Conservation (phyloP, 1,140 invertebrate species). For the Xylocopa sonorina region DNA sequence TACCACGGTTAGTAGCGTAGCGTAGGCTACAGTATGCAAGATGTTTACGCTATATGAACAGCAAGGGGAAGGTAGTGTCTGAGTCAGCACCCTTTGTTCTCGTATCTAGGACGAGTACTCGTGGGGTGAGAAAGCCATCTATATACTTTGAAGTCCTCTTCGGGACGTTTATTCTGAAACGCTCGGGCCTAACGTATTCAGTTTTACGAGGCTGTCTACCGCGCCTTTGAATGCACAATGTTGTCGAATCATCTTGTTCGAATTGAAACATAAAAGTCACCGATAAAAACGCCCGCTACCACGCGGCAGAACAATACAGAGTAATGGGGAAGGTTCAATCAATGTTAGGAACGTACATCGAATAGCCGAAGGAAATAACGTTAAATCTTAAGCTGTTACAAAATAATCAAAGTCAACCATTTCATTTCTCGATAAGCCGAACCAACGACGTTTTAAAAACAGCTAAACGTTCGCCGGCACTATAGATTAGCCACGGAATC, state of each 20-base stretch:
- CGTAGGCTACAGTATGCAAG: too few relatives aligned
- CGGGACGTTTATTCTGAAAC: constrained; percentile 28
- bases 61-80: constrained; percentile 8
- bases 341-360: too few relatives aligned
- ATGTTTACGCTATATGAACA: constrained; percentile 1
- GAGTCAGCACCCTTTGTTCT: constrained; percentile 48
- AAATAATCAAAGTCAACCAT: too few relatives aligned
- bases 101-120: constrained; percentile 43
- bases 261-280: background rate
- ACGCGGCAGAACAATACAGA: too few relatives aligned
- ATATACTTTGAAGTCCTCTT: constrained; percentile 21
- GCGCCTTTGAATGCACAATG: background rate
- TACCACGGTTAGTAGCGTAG: too few relatives aligned
- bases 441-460: too few relatives aligned
- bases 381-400: too few relatives aligned
- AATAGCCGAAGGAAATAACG: too few relatives aligned
- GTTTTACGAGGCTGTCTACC: background rate
- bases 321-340: too few relatives aligned
- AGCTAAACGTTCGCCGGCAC: too few relatives aligned
- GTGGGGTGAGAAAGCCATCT: constrained; percentile 18
- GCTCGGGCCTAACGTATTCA: constrained; percentile 21
- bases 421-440: too few relatives aligned
- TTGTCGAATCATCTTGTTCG: background rate
- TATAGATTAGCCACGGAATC: background rate
- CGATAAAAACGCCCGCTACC: background rate